These are phyloP conservation scores for Percopsis transmontana DNA, from an alignment of 2,113 vertebrate genomes.

Conservation along the genomic window DNA sequence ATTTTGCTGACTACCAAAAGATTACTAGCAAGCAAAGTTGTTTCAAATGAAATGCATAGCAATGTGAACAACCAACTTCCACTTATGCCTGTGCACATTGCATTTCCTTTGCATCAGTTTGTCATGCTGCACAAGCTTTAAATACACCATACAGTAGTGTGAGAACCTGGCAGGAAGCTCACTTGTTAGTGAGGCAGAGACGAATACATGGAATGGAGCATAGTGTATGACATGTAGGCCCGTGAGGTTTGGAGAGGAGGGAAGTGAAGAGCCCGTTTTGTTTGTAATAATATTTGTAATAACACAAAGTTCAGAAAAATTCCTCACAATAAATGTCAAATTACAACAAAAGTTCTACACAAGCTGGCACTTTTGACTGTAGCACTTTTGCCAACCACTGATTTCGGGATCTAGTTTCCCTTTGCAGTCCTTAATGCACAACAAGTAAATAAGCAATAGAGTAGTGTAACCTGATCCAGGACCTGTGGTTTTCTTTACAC, in stretches of 20 bases:
- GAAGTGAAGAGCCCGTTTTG: not conserved
- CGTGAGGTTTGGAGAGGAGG: not conserved
- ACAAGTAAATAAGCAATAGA: constrained; percentile 22
- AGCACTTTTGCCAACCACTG: constrained; percentile 56
- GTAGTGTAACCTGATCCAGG: constrained; percentile 59
- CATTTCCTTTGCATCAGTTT: too few relatives aligned
- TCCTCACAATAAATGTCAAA: constrained; percentile 57
- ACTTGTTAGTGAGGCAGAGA: too few relatives aligned
- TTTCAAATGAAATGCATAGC: too few relatives aligned
- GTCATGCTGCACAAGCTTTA: too few relatives aligned
- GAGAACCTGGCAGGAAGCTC: too few relatives aligned
- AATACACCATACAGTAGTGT: too few relatives aligned
- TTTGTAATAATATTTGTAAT: constrained; percentile 9
- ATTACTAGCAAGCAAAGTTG: too few relatives aligned
- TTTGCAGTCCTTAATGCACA: constrained; percentile 54
- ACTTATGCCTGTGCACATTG: too few relatives aligned
- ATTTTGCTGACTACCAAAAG: too few relatives aligned
- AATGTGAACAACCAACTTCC: too few relatives aligned
- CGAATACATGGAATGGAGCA: too few relatives aligned
- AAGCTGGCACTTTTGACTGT: constrained; percentile 64
- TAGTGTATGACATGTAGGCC: too few relatives aligned
- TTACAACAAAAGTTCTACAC: constrained; percentile 49
- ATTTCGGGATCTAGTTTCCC: constrained; percentile 54
- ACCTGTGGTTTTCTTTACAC: constrained; percentile 54
- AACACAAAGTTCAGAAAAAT: constrained; percentile 15